These are phyloP conservation scores for Patagioenas fasciata DNA, from an alignment of 2,113 vertebrate species.

Conservation along the genomic window DNA sequence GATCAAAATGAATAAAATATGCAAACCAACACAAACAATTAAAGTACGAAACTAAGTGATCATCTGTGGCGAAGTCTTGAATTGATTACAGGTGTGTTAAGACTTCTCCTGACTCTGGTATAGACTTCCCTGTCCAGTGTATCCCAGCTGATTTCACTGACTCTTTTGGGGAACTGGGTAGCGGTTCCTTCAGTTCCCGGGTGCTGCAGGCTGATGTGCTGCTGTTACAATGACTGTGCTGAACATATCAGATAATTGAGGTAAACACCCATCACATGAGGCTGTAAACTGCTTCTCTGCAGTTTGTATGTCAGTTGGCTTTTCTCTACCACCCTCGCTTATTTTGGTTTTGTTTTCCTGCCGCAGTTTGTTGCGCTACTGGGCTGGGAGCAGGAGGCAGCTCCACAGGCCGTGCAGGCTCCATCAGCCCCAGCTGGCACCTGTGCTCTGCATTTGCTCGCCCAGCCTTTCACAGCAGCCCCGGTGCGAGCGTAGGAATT, in stretches of 20 bases:
- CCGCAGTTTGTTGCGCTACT: neutral
- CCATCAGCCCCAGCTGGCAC: neutral
- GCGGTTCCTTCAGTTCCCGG: neutral
- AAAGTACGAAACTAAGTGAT: neutral
- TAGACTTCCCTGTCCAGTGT: neutral
- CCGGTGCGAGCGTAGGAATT: fast-evolving
- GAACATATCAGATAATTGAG: neutral
- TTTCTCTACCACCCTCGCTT: fast-evolving
- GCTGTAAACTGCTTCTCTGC: neutral
- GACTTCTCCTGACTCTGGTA: neutral
- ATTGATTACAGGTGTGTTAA: neutral
- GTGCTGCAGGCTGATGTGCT: neutral
- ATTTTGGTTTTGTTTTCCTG: neutral
- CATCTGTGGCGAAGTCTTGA: neutral
- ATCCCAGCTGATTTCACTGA: neutral
- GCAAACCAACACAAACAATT: neutral
- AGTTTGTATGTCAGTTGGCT: neutral
- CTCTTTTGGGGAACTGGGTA: neutral
- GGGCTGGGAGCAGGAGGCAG: fast-evolving
- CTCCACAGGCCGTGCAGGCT: fast-evolving
- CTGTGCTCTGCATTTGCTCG: neutral
- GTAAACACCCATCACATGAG: fast-evolving
- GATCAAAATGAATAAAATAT: neutral
- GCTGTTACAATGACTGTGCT: neutral
- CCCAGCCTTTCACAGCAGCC: neutral